Evolutionary conservation across 2,113 vertebrate genomes (phyloP).

Genomic region (Triplophysa rosa): DNA sequence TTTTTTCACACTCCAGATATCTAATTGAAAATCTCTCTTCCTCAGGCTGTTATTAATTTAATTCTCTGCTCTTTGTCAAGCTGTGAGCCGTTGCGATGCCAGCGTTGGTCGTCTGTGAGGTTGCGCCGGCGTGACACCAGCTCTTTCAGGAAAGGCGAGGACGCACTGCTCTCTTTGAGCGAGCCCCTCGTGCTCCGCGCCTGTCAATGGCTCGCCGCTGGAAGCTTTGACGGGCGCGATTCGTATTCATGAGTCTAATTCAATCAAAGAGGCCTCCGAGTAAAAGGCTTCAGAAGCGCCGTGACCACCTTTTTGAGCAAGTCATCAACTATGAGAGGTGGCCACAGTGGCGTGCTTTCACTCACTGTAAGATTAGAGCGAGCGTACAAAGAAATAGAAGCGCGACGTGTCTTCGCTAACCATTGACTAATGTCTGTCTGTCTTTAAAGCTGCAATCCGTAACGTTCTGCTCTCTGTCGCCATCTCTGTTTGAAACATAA

Average conservation of each 20-base stretch:
- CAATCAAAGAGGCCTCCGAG: conserved; percentile 38
- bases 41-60: conserved; percentile 61
- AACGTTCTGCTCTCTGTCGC: not conserved
- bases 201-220: conserved; percentile 49
- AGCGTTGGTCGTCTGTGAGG: not conserved
- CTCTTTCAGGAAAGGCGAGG: not conserved
- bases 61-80: conserved; percentile 75
- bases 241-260: conserved; percentile 57
- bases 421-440: not conserved
- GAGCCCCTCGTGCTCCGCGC: not conserved
- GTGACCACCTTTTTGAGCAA: conserved; percentile 16
- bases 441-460: not conserved
- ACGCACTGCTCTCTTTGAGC: conserved; percentile 1
- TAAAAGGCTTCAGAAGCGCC: conserved; percentile 18
- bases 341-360: not conserved
- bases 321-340: not conserved
- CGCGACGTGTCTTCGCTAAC: not conserved
- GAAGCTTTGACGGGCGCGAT: conserved; percentile 46
- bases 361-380: not conserved
- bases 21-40: not conserved
- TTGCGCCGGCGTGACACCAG: not conserved
- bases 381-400: not conserved
- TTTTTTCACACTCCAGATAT: too few relatives aligned
- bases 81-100: conserved; percentile 30
- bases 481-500: too few relatives aligned